A percentile compares a stretch with the other conserved stretches of the same genome.
Conservation (phyloP, 2,797 vertebrate genomes). For the Eleutherodactylus coqui region DNA sequence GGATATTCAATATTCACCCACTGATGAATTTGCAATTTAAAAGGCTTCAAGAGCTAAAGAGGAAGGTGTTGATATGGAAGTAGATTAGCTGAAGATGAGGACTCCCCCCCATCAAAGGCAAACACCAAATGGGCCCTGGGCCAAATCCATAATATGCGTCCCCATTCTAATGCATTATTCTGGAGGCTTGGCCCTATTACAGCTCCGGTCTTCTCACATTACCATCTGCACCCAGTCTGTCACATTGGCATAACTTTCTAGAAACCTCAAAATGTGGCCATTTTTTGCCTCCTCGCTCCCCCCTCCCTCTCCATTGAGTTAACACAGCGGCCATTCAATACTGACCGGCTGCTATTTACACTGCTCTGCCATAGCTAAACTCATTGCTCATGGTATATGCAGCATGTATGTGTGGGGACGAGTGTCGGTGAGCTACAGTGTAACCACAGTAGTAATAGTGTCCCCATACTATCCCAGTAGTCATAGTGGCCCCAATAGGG, state of each 20-base stretch:
- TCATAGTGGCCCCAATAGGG: no score
- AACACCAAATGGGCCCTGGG: background rate
- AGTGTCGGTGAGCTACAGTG: no score
- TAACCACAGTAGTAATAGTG: no score
- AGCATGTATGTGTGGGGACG: no score
- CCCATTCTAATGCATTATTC: background rate
- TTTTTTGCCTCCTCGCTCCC: no score
- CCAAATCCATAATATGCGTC: background rate
- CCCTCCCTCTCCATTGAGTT: no score
- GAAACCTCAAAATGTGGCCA: background rate
- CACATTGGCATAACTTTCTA: background rate
- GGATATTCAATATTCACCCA: slow-evolving; percentile 18
- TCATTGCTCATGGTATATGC: no score
- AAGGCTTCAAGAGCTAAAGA: slow-evolving; percentile 10
- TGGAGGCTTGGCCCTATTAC: background rate
- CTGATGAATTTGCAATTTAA: slow-evolving; percentile 42
- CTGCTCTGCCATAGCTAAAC: no score
- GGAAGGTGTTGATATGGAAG: slow-evolving; percentile 36
- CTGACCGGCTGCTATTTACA: no score
- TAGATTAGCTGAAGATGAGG: slow-evolving; percentile 5
- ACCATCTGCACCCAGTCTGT: background rate
- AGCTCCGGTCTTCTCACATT: background rate
- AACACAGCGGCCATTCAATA: no score
- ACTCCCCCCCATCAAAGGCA: background rate
- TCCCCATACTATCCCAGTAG: no score